Base-by-base conservation (phyloP, 2,888 invertebrate species). In the Lithodes maja region DNA sequence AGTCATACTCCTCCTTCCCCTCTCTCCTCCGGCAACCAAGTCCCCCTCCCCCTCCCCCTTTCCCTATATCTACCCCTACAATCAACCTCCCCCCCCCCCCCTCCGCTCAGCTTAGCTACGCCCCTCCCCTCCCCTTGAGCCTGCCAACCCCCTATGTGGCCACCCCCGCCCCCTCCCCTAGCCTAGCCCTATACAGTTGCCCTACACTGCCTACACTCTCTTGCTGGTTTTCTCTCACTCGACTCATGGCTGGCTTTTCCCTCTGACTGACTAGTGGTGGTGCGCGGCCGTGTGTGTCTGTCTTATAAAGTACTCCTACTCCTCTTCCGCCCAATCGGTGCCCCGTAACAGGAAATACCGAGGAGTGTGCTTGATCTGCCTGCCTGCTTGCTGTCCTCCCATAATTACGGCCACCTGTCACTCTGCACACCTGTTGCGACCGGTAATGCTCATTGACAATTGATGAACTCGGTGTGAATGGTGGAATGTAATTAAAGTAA, bases 261-360 rank as follows among this genome's bases (percentile, higher is more conserved):
- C 69, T 53, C 69, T 33, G 55, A 61, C 80, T 33, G 68, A 61
- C 82, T 81, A 33, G 82, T 52, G 82, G 2, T 71, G 71, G 71
- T 71, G 68, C 69, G 82, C 82, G 68, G 49, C 52, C 69, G 82
- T 82, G 82, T 69, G 68, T 82, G 82, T 82, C 69, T 82, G 53
- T 77, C 1, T 61, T 61, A 12, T 33, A 33, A 33, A 33, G 33
- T 33, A 33, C 33, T 61, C 71, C 71, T 50, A 61, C 61, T 50
- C 12, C 17, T 15, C 68, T 12, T 17, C 68, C 52, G 33, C 33
- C 33, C 33, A 33, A 33, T 0, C 33, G 33, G 33, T 33, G 33
- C 33, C 33, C 33, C 33, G 33, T 69, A 3, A 49, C 82, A 49
- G 82, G 82, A 82, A 82, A 82, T 82, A 69, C 82, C 82, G 12